Conservation (phyloP, 1,140 invertebrate genomes). For the Eulimnadia texana region DNA sequence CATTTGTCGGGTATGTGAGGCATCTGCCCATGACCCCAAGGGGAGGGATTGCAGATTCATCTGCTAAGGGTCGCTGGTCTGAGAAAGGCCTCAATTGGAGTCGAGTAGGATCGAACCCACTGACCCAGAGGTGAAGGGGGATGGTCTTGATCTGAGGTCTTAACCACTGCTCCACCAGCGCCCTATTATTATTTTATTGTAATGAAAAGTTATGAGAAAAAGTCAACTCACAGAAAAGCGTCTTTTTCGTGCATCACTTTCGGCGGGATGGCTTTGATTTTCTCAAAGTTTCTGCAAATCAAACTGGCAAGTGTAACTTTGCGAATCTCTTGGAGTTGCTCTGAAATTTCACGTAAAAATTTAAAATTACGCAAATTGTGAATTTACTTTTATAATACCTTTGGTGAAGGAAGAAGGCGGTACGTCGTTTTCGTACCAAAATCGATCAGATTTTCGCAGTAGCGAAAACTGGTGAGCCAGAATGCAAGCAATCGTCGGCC, state of each 20-base stretch:
- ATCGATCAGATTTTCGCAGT: conserved; percentile 32
- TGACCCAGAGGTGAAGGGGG: no score
- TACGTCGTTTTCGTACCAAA: conserved; percentile 40
- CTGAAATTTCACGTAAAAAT: conserved; percentile 18
- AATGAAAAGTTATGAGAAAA: background rate
- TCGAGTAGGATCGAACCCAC: no score
- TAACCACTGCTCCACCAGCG: no score
- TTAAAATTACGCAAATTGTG: background rate
- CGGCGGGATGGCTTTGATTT: conserved; percentile 14
- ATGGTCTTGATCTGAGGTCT: no score
- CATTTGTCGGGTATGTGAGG: no score
- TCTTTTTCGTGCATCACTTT: conserved; percentile 17
- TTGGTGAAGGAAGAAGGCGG: conserved; percentile 34
- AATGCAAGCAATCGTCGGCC: conserved; percentile 35
- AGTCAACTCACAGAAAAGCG: conserved; percentile 15
- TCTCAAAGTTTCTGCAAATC: conserved; percentile 39
- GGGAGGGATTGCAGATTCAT: no score
- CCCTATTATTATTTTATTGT: background rate
- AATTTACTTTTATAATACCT: conserved; percentile 20
- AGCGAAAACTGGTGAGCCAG: conserved; percentile 33
- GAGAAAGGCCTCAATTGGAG: no score
- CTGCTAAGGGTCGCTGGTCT: no score
- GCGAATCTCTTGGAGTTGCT: conserved; percentile 41
- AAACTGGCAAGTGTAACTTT: conserved; percentile 38
- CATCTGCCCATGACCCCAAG: no score